Evolutionary conservation across 2,797 vertebrate species (phyloP).

Genomic region (Vultur gryphus): DNA sequence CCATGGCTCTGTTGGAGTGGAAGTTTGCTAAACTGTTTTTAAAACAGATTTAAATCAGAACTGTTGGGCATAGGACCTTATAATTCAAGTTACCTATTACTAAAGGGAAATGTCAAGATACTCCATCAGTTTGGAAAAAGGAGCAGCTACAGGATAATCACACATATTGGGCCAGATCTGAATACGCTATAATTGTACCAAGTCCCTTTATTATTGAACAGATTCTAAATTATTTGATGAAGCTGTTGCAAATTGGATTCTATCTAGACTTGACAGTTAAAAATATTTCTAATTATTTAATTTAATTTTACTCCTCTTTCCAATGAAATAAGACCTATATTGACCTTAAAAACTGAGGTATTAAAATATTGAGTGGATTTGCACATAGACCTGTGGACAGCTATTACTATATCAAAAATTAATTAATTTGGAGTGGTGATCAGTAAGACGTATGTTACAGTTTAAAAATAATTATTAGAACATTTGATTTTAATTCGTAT

Average conservation of each 20-base stretch:
- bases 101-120: background rate
- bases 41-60: background rate
- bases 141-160: background rate
- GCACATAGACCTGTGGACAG: background rate
- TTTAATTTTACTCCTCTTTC: background rate
- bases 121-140: background rate
- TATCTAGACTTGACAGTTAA: background rate
- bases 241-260: background rate
- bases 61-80: background rate
- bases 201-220: background rate
- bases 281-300: slow-evolving; percentile 9
- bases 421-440: background rate
- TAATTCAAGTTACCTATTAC: background rate
- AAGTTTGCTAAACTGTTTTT: background rate
- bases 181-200: background rate
- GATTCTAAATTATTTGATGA: background rate
- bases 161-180: background rate
- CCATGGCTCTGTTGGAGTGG: background rate
- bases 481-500: background rate
- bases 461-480: background rate
- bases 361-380: background rate
- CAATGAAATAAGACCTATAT: background rate
- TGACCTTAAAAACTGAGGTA: background rate
- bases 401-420: background rate
- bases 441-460: background rate